Base-by-base conservation (phyloP, 37 sponge, comb jelly and placozoan genomes). In the Ephydatia muelleri region DNA sequence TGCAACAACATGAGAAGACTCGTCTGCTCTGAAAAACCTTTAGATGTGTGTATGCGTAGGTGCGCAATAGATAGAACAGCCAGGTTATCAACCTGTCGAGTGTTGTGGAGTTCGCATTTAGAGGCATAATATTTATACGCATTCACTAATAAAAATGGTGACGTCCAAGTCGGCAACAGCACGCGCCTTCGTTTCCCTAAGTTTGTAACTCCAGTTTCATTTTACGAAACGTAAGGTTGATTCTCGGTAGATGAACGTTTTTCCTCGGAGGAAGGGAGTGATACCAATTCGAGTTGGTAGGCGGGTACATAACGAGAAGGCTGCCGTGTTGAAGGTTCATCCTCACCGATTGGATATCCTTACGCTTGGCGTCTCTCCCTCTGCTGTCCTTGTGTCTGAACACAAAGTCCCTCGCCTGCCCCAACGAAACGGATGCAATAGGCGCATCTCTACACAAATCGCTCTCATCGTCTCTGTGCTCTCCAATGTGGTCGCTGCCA, bases 251-350 rank as follows among this genome's bases (percentile, higher is more conserved):
- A 39, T n/a, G 80, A 49, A 75, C 86, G 11, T 78, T 81, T 77
- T 72, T 93, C 19, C 94, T 79, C 22, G 79, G 22, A 1, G 94
- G 94, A 29, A 93, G 68, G 25, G 89, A 85, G 47, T 93, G 94
- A 57, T 89, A 93, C 94, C 94, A 93, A 49, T 82, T 38, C 65
- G 75, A 36, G 48, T 93, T 93, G 28, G 94, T 93, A 5, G 89
- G 86, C 0, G 48, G 65, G n/a, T 73, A 67, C 94, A 93, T 93
- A 9, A 87, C 70, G 13, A 93, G 35, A n/a, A 93, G 82, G 65
- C 86, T 93, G 2, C 94, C 94, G 70, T 83, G 76, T 8, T 65
- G 78, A n/a, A 93, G 64, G 39, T 36, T 67, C 3, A 93, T 14
- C 39, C 80, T 89, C 78, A 89, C 81, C 26, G 85, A 77, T 32